Conservation (phyloP, 1,140 invertebrate genomes). For the Drosophila sp. region DNA sequence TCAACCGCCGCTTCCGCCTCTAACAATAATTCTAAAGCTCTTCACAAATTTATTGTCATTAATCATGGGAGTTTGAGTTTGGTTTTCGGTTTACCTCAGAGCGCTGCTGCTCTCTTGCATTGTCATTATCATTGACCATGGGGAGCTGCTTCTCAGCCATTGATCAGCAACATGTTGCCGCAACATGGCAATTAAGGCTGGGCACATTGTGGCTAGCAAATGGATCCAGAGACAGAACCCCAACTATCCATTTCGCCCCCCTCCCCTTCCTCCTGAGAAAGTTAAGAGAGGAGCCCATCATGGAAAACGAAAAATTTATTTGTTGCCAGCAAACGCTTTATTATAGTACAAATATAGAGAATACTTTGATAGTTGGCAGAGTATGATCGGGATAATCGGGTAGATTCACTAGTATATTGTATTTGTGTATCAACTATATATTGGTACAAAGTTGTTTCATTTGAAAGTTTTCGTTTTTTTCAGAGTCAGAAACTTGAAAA, state of each 20-base stretch:
- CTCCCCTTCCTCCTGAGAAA: conserved; percentile 3
- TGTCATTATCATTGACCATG: conserved; percentile 52
- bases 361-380: conserved; percentile 14
- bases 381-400: conserved; percentile 17
- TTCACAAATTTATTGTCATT: conserved; percentile 79
- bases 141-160: conserved; percentile 52
- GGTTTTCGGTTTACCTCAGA: conserved; percentile 40
- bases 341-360: conserved; percentile 38
- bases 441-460: too few relatives aligned
- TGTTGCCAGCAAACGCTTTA: conserved; percentile 68
- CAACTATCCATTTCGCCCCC: neutral
- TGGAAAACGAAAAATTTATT: conserved; percentile 61
- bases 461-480: too few relatives aligned
- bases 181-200: conserved; percentile 79
- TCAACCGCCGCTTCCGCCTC: conserved; percentile 57
- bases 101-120: conserved; percentile 42
- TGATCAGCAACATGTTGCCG: conserved; percentile 79
- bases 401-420: neutral
- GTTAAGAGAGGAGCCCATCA: conserved; percentile 32
- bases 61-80: conserved; percentile 70
- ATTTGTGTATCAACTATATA: too few relatives aligned
- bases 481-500: too few relatives aligned
- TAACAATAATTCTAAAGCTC: conserved; percentile 18
- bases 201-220: conserved; percentile 17
- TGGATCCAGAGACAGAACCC: neutral